Base-by-base conservation (phyloP, 2,888 invertebrate genomes). In the Synanthedon vespiformis region DNA sequence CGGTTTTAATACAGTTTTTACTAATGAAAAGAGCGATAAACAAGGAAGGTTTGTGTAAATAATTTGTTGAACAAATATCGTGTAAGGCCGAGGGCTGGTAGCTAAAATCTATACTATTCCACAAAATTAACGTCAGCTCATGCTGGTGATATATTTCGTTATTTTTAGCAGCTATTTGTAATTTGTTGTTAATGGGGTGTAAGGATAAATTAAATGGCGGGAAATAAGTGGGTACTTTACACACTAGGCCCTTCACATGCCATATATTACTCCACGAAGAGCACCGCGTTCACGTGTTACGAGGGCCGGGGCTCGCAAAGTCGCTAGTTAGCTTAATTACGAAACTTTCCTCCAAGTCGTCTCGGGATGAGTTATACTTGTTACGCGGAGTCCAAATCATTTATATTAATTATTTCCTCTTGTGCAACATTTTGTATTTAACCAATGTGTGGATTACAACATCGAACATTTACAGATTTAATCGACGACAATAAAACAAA, bases 291-390 rank as follows among this genome's bases (percentile, higher is more conserved):
- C 44, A 44, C 52, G 41, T 49, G 11, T 49, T 40, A 49, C 49
- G 13, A 41, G 44, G 44, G n/a, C 40, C 14, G 27, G 47, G 51
- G 44, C 47, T 10, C 44, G 44, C 44, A 44, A 11, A 27, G 27
- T 52, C 48, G 10, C 53, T 53, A 55, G 53, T 54, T 54, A 48
- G 48, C 52, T 48, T 54, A 54, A 55, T 55, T 55, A 52, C 53
- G 40, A 54, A 55, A 55, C 53, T 55, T 55, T 34, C 40, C 49
- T 51, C 22, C 48, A 51, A 53, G 55, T 52, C 49, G 47, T 52
- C 6, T 50, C 50, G 48, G 51, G 55, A 55, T 53, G 55, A 55
- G 50, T 53, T 53, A 55, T 14, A 34, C 51, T 10, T 44, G 53
- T 50, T 44, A 49, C 16, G 48, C 41, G 53, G 10, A 41, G 49